Evolutionary conservation across 2,797 vertebrate species (phyloP).

Genomic region (Orestias chungarensis): DNA sequence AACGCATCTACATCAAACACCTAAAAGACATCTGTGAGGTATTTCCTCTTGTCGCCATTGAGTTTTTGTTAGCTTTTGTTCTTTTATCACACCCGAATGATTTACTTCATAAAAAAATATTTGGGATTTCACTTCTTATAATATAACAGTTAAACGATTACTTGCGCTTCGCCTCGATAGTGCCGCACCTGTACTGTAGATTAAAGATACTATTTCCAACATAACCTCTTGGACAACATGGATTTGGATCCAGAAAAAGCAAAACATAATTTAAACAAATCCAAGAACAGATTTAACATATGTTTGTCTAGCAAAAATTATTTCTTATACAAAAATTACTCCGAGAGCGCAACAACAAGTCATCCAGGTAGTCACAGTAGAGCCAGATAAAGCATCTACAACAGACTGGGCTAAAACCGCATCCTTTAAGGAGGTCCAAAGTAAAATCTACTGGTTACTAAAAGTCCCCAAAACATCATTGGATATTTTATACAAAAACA

Average conservation of each 20-base stretch:
- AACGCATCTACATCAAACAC: slow-evolving; percentile 97
- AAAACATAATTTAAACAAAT: background rate
- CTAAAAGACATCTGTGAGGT: slow-evolving; percentile 98
- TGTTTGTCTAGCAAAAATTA: background rate
- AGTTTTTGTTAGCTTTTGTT: too few relatives aligned
- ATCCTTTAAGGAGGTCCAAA: background rate
- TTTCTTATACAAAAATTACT: background rate
- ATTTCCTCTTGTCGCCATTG: too few relatives aligned
- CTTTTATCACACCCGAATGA: too few relatives aligned
- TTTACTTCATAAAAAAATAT: too few relatives aligned
- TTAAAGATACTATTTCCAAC: too few relatives aligned
- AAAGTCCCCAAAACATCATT: background rate
- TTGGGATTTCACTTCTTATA: too few relatives aligned
- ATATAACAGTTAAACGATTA: too few relatives aligned
- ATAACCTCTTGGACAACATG: too few relatives aligned
- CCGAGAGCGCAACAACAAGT: background rate
- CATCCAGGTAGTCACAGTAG: background rate
- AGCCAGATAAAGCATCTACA: too few relatives aligned
- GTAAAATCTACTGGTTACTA: background rate
- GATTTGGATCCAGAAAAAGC: background rate
- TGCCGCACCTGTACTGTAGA: background rate
- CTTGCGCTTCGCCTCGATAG: background rate
- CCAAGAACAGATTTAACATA: background rate
- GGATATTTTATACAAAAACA: background rate
- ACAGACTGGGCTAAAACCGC: background rate